Percentiles rank a stretch among this genome's conserved stretches.
phyloP scores from a whole-genome alignment of 1,140 invertebrate genomes.

The Drosophila novamexicana region DNA sequence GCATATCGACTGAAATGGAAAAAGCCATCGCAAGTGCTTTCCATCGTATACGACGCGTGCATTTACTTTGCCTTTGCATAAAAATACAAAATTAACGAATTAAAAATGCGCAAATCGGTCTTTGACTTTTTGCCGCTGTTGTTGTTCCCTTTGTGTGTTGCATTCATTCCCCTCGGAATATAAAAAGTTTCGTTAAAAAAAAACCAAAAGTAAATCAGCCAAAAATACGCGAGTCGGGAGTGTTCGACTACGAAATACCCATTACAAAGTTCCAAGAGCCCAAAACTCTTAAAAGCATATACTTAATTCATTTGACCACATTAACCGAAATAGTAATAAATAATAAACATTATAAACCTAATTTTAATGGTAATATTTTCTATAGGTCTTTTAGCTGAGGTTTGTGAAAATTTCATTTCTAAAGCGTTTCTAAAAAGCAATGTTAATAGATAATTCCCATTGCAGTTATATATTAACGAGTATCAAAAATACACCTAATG shows the following conservation, averaged over 20 bases:
- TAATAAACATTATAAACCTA: no score
- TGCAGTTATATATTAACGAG: no score
- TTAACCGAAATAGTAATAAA: no score
- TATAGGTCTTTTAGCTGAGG: no score
- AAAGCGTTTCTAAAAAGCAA: no score
- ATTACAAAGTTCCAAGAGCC: background rate
- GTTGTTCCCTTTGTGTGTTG: conserved; percentile 30
- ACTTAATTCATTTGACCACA: no score
- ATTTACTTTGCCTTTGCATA: conserved; percentile 31
- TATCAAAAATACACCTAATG: no score
- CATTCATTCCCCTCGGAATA: conserved; percentile 31
- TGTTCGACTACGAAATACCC: conserved; percentile 15
- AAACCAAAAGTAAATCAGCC: conserved; percentile 23
- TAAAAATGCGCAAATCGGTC: conserved; percentile 61
- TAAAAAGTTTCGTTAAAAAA: conserved; percentile 42
- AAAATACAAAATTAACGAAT: conserved; percentile 28
- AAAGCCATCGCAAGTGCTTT: conserved; percentile 8
- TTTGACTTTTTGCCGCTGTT: conserved; percentile 54
- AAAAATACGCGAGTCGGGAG: conserved; percentile 3
- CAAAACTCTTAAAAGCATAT: no score
- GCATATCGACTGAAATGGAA: background rate
- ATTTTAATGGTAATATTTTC: no score
- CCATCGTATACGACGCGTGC: background rate
- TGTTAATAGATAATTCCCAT: no score
- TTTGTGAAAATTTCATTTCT: no score